Evolutionary conservation across 2,113 vertebrate species (phyloP).

Genomic region (Gila orcuttii): DNA sequence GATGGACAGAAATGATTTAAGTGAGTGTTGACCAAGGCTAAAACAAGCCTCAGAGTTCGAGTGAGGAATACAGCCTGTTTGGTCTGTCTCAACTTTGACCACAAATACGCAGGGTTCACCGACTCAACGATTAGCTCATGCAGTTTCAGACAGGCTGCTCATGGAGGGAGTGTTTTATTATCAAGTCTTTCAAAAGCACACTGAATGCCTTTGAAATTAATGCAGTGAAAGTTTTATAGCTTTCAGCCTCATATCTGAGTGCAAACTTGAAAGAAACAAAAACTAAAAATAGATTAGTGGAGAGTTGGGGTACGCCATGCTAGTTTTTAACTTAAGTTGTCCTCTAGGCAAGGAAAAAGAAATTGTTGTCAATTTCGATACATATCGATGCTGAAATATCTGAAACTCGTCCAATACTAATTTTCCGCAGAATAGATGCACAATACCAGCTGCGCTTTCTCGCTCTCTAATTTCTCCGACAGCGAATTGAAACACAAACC

Average conservation of each 20-base stretch:
- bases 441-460: too few relatives aligned
- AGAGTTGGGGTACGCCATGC: background rate
- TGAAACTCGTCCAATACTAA: too few relatives aligned
- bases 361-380: too few relatives aligned
- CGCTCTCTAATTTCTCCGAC: too few relatives aligned
- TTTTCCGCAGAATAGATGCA: too few relatives aligned
- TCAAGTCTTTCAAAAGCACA: background rate
- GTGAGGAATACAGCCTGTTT: conserved; percentile 52
- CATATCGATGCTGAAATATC: too few relatives aligned
- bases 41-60: conserved; percentile 52
- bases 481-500: too few relatives aligned
- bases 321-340: conserved; percentile 6
- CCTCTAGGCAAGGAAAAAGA: background rate
- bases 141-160: conserved; percentile 13
- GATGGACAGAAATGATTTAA: conserved; percentile 58
- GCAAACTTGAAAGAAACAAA: conserved; percentile 30
- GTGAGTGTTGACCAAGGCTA: conserved; percentile 42
- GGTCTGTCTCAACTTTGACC: conserved; percentile 46
- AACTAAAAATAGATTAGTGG: conserved; percentile 13
- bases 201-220: conserved; percentile 35
- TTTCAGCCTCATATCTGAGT: conserved; percentile 27
- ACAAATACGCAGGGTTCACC: conserved; percentile 31
- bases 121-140: conserved; percentile 34
- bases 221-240: conserved; percentile 28
- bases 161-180: conserved; percentile 29